A percentile compares a stretch with the other conserved stretches of the same genome.
phyloP scores from a whole-genome alignment of 53 echinoderm and acorn worm genomes.

The Holothuria leucospilota region DNA sequence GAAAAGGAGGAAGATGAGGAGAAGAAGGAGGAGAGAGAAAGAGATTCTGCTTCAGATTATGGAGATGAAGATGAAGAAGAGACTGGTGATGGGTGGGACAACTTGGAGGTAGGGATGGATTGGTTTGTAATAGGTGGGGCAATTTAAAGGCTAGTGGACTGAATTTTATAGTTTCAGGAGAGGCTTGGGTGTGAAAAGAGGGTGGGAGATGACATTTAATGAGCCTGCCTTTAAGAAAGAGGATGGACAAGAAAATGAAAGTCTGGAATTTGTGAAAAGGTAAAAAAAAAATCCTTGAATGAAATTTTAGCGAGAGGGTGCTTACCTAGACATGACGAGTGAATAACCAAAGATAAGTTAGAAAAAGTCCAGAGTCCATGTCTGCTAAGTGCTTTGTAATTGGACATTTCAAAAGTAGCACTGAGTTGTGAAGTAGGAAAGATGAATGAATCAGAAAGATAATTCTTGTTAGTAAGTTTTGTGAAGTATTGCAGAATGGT shows the following conservation, averaged over 20 bases:
- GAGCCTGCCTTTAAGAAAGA: too few species aligned
- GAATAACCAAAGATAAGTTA: background rate
- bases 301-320: background rate
- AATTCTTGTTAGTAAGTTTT: background rate
- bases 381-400: background rate
- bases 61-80: slow-evolving; percentile 65
- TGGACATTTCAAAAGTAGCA: too few species aligned
- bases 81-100: slow-evolving; percentile 70
- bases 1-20: background rate
- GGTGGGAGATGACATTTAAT: too few species aligned
- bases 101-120: slow-evolving; percentile 73
- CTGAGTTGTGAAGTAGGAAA: background rate
- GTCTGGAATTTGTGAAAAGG: too few species aligned
- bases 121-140: background rate
- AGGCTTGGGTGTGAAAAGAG: too few species aligned
- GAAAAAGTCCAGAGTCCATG: background rate
- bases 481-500: background rate
- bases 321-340: background rate
- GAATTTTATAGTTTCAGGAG: too few species aligned
- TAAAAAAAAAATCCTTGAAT: too few species aligned
- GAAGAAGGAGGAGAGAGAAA: slow-evolving; percentile 41
- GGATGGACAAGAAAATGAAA: too few species aligned
- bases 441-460: too few species aligned
- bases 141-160: too few species aligned
- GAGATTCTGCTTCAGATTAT: slow-evolving; percentile 82